phyloP scores from a whole-genome alignment of 2,888 invertebrate genomes.

The Meteorus cinctellus region DNA sequence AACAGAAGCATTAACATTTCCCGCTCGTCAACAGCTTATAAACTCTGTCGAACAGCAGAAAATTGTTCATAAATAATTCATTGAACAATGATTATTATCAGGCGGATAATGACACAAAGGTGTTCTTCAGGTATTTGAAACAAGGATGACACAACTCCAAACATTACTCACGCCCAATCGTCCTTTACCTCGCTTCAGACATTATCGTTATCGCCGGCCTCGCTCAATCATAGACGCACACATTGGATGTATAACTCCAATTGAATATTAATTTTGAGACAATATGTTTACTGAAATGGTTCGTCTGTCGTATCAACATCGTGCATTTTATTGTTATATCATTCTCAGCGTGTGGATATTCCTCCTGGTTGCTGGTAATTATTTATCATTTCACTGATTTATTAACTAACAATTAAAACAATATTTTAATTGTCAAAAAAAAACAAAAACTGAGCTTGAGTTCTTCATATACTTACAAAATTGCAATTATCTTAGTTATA shows the following conservation, averaged over 20 bases:
- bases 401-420: conserved; percentile 4
- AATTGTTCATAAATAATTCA: neutral
- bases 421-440: no score
- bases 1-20: neutral
- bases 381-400: conserved; percentile 9
- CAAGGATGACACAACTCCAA: conserved; percentile 50
- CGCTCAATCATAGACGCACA: neutral
- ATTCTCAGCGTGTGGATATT: conserved; percentile 89
- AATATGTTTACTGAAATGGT: conserved; percentile 76
- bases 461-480: no score
- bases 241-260: neutral
- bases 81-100: conserved; percentile 16
- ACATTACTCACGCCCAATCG: conserved; percentile 39
- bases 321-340: conserved; percentile 87
- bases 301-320: conserved; percentile 80
- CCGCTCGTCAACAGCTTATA: neutral
- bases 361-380: conserved; percentile 82
- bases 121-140: conserved; percentile 48
- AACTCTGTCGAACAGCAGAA: neutral
- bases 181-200: conserved; percentile 43
- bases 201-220: conserved; percentile 45
- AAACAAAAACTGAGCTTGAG: no score
- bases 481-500: no score
- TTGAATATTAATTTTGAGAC: neutral
- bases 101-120: conserved; percentile 16